phyloP scores from a whole-genome alignment of 2,113 vertebrate species.

The Ifrita kowaldi region DNA sequence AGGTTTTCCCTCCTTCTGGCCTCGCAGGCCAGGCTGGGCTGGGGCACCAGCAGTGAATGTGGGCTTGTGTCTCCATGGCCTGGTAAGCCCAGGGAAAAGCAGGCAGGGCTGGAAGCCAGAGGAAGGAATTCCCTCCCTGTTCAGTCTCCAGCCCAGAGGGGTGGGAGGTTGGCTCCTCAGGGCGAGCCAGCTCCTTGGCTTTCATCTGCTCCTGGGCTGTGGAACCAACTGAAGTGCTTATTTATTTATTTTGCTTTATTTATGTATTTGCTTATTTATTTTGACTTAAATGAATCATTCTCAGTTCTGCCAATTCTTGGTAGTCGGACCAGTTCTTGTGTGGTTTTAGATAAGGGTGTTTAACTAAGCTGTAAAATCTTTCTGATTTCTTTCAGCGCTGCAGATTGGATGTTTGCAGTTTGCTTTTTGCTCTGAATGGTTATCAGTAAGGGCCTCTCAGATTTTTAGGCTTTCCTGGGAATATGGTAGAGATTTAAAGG shows the following conservation, averaged over 20 bases:
- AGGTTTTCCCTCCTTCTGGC: neutral
- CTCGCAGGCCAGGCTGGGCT: neutral
- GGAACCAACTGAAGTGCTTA: neutral
- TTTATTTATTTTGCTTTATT: neutral
- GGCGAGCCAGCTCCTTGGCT: accelerated
- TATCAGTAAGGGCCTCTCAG: neutral
- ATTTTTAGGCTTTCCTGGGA: neutral
- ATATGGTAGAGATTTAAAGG: neutral
- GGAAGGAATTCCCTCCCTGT: neutral
- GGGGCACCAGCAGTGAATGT: accelerated
- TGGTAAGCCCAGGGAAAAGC: too few species aligned
- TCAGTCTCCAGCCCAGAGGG: neutral
- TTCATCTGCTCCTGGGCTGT: neutral
- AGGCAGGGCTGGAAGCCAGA: neutral
- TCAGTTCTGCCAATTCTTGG: neutral
- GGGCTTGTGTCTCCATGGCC: neutral
- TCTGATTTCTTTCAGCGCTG: neutral
- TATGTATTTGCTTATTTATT: neutral
- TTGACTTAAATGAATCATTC: neutral
- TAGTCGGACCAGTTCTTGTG: neutral
- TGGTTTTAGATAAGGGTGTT: neutral
- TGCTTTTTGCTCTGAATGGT: neutral
- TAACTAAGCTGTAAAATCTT: neutral
- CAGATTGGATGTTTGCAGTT: accelerated
- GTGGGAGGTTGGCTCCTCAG: neutral